These are phyloP conservation scores for Choloepus didactylus DNA, from an alignment of 2,797 vertebrate genomes.

Conservation along the genomic window DNA sequence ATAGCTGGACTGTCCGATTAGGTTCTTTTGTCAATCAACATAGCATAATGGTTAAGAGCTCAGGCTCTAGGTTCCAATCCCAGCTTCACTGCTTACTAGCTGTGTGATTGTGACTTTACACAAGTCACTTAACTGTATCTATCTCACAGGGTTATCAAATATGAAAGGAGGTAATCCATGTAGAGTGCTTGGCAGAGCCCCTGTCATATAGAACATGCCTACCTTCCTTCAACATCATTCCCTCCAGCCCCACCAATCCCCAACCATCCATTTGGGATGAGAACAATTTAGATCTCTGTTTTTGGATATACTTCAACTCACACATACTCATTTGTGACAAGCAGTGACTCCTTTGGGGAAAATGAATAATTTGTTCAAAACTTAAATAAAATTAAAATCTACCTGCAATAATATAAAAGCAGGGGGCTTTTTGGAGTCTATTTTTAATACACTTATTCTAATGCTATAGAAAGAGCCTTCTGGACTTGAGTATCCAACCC, in stretches of 20 bases:
- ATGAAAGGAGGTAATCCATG: neutral
- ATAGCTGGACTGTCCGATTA: neutral
- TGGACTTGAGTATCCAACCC: neutral
- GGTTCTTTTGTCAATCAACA: neutral
- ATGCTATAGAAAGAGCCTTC: neutral
- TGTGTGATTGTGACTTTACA: neutral
- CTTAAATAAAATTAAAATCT: constrained; percentile 74
- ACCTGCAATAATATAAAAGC: constrained; percentile 62
- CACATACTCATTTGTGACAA: constrained; percentile 26
- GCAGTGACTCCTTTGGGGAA: constrained; percentile 65
- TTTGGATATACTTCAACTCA: neutral
- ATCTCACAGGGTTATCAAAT: neutral
- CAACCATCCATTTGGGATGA: neutral
- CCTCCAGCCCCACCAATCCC: neutral
- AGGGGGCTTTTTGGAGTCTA: neutral
- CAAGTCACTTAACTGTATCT: neutral
- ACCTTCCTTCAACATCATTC: too few relatives aligned
- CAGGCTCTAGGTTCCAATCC: neutral
- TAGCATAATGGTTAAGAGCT: neutral
- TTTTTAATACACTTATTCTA: constrained; percentile 24
- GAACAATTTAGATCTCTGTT: neutral
- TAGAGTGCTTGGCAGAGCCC: neutral
- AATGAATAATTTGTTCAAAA: constrained; percentile 66
- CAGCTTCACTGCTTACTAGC: neutral
- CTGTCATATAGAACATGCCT: neutral